Conservation (phyloP, 2,888 invertebrate species). For the Eurytoma californica region DNA sequence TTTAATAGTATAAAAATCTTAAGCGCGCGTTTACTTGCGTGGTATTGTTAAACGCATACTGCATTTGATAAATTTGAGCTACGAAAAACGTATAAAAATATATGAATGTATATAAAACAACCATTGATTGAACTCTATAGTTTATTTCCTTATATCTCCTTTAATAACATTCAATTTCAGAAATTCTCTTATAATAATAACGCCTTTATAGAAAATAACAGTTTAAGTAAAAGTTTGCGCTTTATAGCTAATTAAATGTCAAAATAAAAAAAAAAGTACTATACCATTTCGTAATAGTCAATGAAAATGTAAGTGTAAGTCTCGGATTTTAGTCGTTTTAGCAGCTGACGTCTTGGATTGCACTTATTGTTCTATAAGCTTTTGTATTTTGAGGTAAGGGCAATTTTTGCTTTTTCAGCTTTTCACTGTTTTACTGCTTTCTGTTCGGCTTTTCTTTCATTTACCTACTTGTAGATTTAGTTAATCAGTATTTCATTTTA, state of each 20-base stretch:
- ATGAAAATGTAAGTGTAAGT: neutral
- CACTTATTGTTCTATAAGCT: conserved; percentile 51
- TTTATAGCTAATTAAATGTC: too few relatives aligned
- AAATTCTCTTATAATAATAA: too few relatives aligned
- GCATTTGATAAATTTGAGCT: conserved; percentile 40
- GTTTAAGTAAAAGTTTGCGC: too few relatives aligned
- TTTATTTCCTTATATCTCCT: too few relatives aligned
- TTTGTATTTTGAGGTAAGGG: conserved; percentile 57
- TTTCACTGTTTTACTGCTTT: neutral
- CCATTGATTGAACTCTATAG: too few relatives aligned
- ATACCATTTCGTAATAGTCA: too few relatives aligned
- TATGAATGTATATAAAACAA: conserved; percentile 13
- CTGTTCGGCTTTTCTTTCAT: neutral
- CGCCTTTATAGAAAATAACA: too few relatives aligned
- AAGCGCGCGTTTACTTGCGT: conserved; percentile 10
- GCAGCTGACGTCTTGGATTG: conserved; percentile 48
- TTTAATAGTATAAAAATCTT: conserved; percentile 29
- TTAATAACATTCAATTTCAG: too few relatives aligned
- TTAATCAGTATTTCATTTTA: too few relatives aligned
- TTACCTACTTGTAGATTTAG: neutral
- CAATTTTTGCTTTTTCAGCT: conserved; percentile 36
- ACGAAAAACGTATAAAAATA: conserved; percentile 37
- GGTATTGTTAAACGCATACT: conserved; percentile 32
- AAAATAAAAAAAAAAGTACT: too few relatives aligned
- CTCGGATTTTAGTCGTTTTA: conserved; percentile 35